Base-by-base conservation (phyloP, 1,140 invertebrate species). In the Zaprionus capensis region DNA sequence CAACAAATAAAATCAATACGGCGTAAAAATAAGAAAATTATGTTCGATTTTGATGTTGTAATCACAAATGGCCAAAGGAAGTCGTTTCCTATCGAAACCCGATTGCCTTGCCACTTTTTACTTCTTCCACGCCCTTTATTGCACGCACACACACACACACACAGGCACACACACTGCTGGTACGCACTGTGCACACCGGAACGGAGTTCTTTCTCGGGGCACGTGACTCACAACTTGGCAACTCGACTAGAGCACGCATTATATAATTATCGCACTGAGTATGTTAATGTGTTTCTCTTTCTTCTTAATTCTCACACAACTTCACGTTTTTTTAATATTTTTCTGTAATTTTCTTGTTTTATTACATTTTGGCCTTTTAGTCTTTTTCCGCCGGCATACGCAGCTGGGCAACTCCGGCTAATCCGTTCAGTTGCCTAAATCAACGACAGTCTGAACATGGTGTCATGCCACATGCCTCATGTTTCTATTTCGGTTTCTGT, bases 1-100 rank as follows among this genome's bases (percentile, higher is more conserved):
- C 74, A 79, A 68, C 75, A 85, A 82, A 78, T 76, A 86, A 85
- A 85, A 85, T 85, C 82, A 85, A 85, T 82, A 79, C 58, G 71
- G 76, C 79, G 41, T 85, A 85, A 86, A 84, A 82, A 72, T 79
- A 64, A 73, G 65, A 72, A 68, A 75, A 75, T 79, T 71, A 65
- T 65, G 51, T 78, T 85, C 66, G 75, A 72, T 74, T 78, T 85
- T 84, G 70, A 84, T 85, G 79, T 82, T 74, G 79, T 79, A 82
- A 85, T 85, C 76, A 69, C 58, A 70, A 57, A 71, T 71, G 58
- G 72, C 41, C 66, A 64, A 44, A 75, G 67, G 72, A 75, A 71
- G 67, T 75, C 44, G 59, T 71, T 64, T 64, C 22, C 28, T 68
- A 55, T 28, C 26, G 78, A 55, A 26, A 12, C 44, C 53, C 71